phyloP scores from a whole-genome alignment of 2,797 vertebrate species.

The Poeciliopsis turneri region DNA sequence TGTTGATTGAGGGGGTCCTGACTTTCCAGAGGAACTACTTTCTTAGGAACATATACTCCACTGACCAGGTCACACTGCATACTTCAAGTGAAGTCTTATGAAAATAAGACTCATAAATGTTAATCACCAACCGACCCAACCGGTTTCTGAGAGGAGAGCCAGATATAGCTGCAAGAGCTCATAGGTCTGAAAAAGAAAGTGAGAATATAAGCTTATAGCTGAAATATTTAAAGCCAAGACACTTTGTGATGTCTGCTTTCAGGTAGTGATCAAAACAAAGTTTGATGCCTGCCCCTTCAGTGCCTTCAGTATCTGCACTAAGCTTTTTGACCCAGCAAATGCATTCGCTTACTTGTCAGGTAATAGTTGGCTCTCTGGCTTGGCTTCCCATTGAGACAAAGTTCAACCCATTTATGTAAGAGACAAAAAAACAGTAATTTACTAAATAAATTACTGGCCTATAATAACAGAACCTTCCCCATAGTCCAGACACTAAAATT shows the following conservation, averaged over 20 bases:
- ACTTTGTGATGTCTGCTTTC: neutral
- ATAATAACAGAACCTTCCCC: neutral
- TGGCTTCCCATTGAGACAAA: neutral
- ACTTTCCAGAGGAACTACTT: slow-evolving; percentile 2
- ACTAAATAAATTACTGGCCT: neutral
- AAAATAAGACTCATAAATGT: neutral
- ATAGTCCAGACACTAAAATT: neutral
- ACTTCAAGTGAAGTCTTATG: slow-evolving; percentile 1
- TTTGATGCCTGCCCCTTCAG: neutral
- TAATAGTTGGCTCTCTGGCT: slow-evolving; percentile 3
- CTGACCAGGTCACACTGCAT: neutral
- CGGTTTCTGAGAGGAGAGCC: slow-evolving; percentile 41
- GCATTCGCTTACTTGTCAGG: neutral
- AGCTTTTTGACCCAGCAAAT: neutral
- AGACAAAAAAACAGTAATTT: neutral
- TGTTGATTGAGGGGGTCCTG: slow-evolving; percentile 21
- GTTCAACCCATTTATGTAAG: slow-evolving; percentile 6
- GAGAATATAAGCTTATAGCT: neutral
- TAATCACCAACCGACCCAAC: slow-evolving; percentile 42
- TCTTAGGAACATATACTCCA: slow-evolving; percentile 3
- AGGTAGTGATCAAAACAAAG: neutral
- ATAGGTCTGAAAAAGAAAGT: neutral
- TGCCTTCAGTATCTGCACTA: neutral
- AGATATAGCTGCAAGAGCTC: neutral
- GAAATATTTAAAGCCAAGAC: neutral